These are phyloP conservation scores for Oligia fasciuncula DNA, from an alignment of 2,888 invertebrate species.

Conservation along the genomic window DNA sequence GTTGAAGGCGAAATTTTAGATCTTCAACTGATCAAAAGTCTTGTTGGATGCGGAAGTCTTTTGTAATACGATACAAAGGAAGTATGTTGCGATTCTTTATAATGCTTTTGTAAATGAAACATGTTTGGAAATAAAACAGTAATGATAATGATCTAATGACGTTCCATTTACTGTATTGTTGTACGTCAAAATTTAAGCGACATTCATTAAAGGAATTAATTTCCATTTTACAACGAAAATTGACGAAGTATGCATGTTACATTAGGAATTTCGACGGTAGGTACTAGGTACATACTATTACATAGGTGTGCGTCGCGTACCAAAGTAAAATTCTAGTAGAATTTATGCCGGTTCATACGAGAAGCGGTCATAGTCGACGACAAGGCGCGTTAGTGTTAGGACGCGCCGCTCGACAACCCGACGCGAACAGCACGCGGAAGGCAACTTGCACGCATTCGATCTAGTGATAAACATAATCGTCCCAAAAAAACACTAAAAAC, in stretches of 20 bases:
- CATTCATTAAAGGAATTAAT: constrained; percentile 26
- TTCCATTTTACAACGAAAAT: constrained; percentile 33
- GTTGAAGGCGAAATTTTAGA: constrained; percentile 38
- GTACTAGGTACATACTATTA: constrained; percentile 58
- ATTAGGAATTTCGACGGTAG: constrained; percentile 59
- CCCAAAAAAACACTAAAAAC: constrained; percentile 55
- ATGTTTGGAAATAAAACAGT: constrained; percentile 12
- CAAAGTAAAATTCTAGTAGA: constrained; percentile 76
- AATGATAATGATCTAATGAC: background rate
- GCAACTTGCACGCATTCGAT: constrained; percentile 67
- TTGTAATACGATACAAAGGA: constrained; percentile 29
- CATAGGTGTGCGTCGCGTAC: constrained; percentile 64
- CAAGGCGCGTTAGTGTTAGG: constrained; percentile 78
- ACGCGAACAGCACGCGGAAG: constrained; percentile 77
- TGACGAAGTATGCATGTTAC: constrained; percentile 47
- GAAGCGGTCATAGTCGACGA: constrained; percentile 80
- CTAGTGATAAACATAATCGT: constrained; percentile 64
- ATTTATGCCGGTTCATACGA: constrained; percentile 72
- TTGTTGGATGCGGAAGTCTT: constrained; percentile 16
- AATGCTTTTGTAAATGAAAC: background rate
- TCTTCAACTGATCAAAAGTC: constrained; percentile 29
- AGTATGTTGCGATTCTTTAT: background rate
- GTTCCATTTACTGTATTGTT: background rate
- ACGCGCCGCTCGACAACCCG: constrained; percentile 76
- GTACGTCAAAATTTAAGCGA: background rate